Percentiles rank a stretch among this genome's conserved stretches.
These are phyloP conservation scores for Hololepta plana DNA, from an alignment of 2,888 invertebrate genomes.

Conservation along the genomic window DNA sequence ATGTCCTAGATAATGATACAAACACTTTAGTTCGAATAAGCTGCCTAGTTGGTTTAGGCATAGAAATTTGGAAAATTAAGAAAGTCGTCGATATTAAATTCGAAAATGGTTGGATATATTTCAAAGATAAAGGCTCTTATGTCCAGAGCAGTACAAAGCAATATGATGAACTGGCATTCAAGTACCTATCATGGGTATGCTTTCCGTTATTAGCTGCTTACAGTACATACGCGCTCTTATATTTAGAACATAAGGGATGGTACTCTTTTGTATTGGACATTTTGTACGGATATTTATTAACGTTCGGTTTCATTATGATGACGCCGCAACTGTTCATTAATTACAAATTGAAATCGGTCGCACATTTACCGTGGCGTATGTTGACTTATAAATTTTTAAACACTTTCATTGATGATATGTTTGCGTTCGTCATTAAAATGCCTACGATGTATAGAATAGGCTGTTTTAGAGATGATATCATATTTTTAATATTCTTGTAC, in stretches of 20 bases:
- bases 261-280: conserved; percentile 94
- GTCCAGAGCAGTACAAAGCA: conserved; percentile 82
- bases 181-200: conserved; percentile 89
- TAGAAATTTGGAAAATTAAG: conserved; percentile 98
- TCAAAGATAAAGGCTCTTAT: conserved; percentile 93
- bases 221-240: conserved; percentile 84
- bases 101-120: conserved; percentile 58
- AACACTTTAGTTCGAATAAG: conserved; percentile 90
- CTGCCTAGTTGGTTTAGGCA: conserved; percentile 84
- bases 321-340: conserved; percentile 99
- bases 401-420: conserved; percentile 99
- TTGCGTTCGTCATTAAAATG: conserved; percentile 99
- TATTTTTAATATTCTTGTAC: conserved; percentile 97
- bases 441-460: conserved; percentile 96
- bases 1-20: conserved; percentile 96
- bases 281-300: conserved; percentile 93
- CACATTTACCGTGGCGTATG: conserved; percentile 99
- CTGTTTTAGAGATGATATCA: conserved; percentile 96
- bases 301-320: conserved; percentile 99
- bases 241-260: conserved; percentile 97
- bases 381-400: conserved; percentile 98
- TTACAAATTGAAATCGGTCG: conserved; percentile 97
- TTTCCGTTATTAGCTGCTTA: conserved; percentile 91
- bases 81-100: conserved; percentile 80
- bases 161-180: conserved; percentile 91